Percentiles rank a stretch among this genome's conserved stretches.
Evolutionary conservation across 2,113 vertebrate species (phyloP).

Genomic region (Grammomys dolichurus): DNA sequence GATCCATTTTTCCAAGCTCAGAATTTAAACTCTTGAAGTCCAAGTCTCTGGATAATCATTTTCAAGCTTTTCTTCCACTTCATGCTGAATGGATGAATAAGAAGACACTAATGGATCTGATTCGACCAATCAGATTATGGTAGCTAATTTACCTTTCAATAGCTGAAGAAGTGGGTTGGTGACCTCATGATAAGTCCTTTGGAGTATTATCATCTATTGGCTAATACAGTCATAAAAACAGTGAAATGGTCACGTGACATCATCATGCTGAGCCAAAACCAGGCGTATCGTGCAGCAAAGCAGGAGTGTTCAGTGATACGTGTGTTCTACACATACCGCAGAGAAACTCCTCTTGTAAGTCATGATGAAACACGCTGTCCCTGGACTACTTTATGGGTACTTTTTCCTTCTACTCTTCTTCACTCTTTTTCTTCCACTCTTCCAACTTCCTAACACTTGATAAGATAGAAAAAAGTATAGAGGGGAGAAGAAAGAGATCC

Average conservation of each 20-base stretch:
- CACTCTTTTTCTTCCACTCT: no score
- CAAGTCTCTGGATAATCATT: neutral
- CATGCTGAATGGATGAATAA: neutral
- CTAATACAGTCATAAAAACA: neutral
- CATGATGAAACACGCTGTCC: neutral
- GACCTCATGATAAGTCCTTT: neutral
- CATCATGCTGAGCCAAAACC: neutral
- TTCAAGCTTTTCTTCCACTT: neutral
- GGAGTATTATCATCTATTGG: neutral
- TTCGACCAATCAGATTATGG: neutral
- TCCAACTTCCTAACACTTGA: no score
- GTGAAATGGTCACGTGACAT: neutral
- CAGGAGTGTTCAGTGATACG: neutral
- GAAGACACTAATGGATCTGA: neutral
- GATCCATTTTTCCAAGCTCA: neutral
- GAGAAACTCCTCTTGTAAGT: neutral
- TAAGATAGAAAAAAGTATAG: no score
- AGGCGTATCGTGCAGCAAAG: neutral
- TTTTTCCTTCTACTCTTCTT: no score
- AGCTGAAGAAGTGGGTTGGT: constrained; percentile 6
- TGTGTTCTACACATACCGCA: neutral
- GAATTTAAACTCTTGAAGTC: neutral
- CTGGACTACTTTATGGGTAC: no score
- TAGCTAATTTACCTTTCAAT: neutral
- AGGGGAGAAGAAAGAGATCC: no score